Conservation (phyloP, 2,797 vertebrate genomes). For the Tolypeutes matacus region DNA sequence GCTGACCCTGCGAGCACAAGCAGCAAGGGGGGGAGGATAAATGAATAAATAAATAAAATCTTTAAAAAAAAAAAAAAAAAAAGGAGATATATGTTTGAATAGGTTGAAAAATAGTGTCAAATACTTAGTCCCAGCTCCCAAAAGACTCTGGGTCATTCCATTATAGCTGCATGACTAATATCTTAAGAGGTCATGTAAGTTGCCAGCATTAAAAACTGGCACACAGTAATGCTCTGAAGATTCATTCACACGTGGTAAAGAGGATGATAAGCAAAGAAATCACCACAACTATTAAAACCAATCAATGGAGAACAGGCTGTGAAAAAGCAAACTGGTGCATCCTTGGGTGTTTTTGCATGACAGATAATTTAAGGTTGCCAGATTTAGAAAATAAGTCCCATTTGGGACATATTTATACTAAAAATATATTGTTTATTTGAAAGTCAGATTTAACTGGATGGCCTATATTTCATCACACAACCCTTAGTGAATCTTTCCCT, state of each 20-base stretch:
- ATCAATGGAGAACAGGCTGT: constrained; percentile 33
- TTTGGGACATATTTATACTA: too few species aligned
- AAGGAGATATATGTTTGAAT: constrained; percentile 50
- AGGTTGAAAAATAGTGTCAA: not conserved
- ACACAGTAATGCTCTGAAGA: constrained; percentile 32
- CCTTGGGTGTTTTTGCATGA: not conserved
- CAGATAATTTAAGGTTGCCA: not conserved
- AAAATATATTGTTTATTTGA: constrained; percentile 41
- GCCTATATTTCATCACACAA: constrained; percentile 4
- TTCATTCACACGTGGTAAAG: not conserved
- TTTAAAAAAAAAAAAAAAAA: too few species aligned
- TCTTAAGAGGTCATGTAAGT: constrained; percentile 57
- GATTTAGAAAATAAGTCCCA: constrained; percentile 46
- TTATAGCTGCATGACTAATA: constrained; percentile 5
- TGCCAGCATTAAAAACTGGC: not conserved
- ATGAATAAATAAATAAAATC: too few species aligned
- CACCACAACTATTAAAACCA: constrained; percentile 21
- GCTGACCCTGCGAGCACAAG: too few species aligned
- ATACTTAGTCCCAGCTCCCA: not conserved
- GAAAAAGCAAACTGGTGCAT: constrained; percentile 23
- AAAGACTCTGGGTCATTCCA: constrained; percentile 44
- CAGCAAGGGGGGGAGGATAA: too few species aligned
- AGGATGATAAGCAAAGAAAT: not conserved
- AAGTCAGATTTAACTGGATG: constrained; percentile 25
- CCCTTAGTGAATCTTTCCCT: not conserved